A percentile compares a stretch with the other conserved stretches of the same genome.
Evolutionary conservation across 35 echinoderm and acorn worm genomes (phyloP).

Genomic region (Apostichopus japonicus): DNA sequence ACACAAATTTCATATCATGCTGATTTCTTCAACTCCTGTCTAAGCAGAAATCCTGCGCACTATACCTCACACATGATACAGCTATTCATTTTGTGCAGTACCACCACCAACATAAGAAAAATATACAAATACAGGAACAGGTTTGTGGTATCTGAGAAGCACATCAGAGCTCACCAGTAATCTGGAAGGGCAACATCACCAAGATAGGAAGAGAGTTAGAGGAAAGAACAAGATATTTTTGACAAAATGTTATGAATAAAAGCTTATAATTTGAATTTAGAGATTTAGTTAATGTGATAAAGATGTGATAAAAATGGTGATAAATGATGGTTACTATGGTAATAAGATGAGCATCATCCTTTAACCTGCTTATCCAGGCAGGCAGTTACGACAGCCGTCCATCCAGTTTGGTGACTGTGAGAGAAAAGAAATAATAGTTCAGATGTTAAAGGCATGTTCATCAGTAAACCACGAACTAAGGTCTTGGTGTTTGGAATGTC

Average conservation of each 20-base stretch:
- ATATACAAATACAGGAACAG: no score
- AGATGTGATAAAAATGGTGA: not conserved
- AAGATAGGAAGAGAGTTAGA: no score
- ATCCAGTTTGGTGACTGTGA: conserved; percentile 95
- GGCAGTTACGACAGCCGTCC: conserved; percentile 90
- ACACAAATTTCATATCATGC: no score
- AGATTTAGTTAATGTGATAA: not conserved
- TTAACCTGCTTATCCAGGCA: conserved; percentile 75
- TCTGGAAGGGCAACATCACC: no score
- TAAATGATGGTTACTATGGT: not conserved
- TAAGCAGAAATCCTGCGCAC: no score
- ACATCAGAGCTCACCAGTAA: no score
- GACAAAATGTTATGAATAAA: not conserved
- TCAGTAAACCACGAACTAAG: not conserved
- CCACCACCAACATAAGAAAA: not conserved
- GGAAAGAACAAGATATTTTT: not conserved
- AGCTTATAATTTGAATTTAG: not conserved
- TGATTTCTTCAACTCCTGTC: no score
- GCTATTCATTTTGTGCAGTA: not conserved
- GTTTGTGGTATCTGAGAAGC: no score
- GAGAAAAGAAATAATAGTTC: conserved; percentile 22
- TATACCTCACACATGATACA: not conserved
- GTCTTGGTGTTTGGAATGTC: no score
- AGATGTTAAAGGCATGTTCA: not conserved
- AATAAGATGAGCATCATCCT: not conserved